Conservation (phyloP, 2,797 vertebrate genomes). For the Macrochelys suwanniensis region DNA sequence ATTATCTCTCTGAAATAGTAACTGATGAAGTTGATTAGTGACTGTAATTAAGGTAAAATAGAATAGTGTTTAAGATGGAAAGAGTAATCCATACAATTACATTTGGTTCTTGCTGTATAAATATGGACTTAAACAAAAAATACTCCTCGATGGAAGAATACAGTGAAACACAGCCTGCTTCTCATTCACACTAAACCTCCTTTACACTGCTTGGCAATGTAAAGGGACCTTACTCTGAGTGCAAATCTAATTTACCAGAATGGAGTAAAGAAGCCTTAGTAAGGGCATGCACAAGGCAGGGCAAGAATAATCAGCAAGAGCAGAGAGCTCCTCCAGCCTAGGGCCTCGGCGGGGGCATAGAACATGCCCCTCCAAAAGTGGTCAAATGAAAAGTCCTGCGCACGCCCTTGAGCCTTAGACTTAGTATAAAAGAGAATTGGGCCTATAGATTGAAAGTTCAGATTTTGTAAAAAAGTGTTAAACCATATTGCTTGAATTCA, state of each 20-base stretch:
- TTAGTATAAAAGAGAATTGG: background rate
- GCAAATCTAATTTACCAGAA: background rate
- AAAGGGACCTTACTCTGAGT: background rate
- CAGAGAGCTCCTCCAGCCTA: too few species aligned
- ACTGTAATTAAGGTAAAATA: conserved; percentile 61
- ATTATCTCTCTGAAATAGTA: conserved; percentile 21
- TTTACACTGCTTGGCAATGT: background rate
- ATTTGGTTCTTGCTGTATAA: conserved; percentile 17
- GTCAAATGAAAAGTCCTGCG: too few species aligned
- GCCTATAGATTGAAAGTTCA: background rate
- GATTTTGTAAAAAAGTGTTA: background rate
- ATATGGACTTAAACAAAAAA: conserved; percentile 34
- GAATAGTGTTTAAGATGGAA: conserved; percentile 49
- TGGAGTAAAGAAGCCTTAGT: accelerated
- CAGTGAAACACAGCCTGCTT: background rate
- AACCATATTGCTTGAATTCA: background rate
- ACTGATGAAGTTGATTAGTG: conserved; percentile 62
- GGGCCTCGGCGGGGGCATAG: too few species aligned
- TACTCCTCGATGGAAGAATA: background rate
- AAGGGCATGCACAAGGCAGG: too few species aligned
- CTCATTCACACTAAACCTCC: background rate
- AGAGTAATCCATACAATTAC: conserved; percentile 34
- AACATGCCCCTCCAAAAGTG: too few species aligned
- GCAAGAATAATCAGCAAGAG: too few species aligned
- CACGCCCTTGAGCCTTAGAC: background rate